phyloP scores from a whole-genome alignment of 1,140 invertebrate species.

The Euglossa dilemma region DNA sequence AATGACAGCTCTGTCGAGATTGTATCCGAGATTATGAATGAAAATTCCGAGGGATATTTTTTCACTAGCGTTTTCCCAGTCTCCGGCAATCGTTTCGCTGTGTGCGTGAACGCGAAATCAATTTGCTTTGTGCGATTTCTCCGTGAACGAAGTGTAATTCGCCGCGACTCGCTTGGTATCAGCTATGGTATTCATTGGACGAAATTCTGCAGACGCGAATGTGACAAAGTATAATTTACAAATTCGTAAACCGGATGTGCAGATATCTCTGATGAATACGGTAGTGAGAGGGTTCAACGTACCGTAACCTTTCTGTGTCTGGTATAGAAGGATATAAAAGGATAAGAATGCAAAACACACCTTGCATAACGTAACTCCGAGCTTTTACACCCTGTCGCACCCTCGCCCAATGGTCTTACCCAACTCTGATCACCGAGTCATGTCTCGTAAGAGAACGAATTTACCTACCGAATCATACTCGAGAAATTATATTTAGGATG shows the following conservation, averaged over 20 bases:
- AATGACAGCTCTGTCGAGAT: conserved; percentile 9
- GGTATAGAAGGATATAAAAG: too few species aligned
- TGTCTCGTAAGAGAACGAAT: too few species aligned
- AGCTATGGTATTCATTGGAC: background rate
- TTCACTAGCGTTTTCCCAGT: background rate
- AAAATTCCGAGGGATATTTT: background rate
- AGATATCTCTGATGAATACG: background rate
- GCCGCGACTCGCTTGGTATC: background rate
- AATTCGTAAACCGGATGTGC: background rate
- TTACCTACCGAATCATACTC: too few species aligned
- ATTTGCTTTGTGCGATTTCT: background rate
- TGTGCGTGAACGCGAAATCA: background rate
- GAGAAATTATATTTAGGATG: too few species aligned
- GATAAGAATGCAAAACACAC: too few species aligned
- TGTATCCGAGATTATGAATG: background rate
- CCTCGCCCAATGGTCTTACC: too few species aligned
- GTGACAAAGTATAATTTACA: background rate
- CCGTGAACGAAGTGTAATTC: background rate
- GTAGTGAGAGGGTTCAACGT: too few species aligned
- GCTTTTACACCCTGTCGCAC: too few species aligned
- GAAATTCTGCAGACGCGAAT: background rate
- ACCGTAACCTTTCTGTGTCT: too few species aligned
- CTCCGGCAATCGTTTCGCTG: background rate
- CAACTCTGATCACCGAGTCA: too few species aligned
- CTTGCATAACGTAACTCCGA: too few species aligned